Evolutionary conservation across 2,888 invertebrate genomes (phyloP), one percentile per base, ranked within the genome.

Genomic region (Pseudococcus viburni): DNA sequence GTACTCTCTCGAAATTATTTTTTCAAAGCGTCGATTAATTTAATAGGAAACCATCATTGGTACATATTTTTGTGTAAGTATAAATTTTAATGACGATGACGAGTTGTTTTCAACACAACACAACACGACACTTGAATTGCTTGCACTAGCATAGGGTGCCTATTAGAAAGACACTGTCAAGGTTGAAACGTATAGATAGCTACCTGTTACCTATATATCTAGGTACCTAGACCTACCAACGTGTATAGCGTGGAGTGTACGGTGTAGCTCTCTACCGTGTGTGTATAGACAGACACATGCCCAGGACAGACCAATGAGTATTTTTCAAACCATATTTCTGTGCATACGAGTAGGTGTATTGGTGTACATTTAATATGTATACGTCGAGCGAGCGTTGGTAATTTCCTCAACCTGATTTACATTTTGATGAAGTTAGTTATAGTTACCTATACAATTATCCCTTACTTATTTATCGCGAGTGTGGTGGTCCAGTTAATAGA

Each of bases 131-230:
- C 64, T 64, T 22, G 22, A 59, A 22, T 64, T 22, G 64, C 64
- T n/a, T 64, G 64, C 22, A 64, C 64, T 9, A 12, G 22, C 17
- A 33, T 26, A 33, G 73, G 73, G 73, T 73, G 73, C 73, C 33
- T 73, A 73, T 73, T 73, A 73, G 17, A 73, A 73, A 73, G 73
- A 73, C 73, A 33, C 33, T 73, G 73, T 73, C 73, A 73, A 73
- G 73, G 73, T 73, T 73, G 73, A 39, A 73, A 15, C 33, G 33
- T 33, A 33, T 15, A 55, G 55, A 55, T 55, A n/a, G n/a, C 55
- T 55, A 55, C n/a, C n/a, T 55, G n/a, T 15, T 55, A 55, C 55
- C 55, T n/a, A n/a, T 26, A 9, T 68, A 9, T 68, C 12, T 1
- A 11, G 7, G 68, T 26, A 68, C 15, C 11, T 68, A 68, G 6